Percentiles rank a stretch among this genome's conserved stretches.
These are phyloP conservation scores for Drosophila repletoides DNA, from an alignment of 1,140 invertebrate genomes.

Conservation along the genomic window DNA sequence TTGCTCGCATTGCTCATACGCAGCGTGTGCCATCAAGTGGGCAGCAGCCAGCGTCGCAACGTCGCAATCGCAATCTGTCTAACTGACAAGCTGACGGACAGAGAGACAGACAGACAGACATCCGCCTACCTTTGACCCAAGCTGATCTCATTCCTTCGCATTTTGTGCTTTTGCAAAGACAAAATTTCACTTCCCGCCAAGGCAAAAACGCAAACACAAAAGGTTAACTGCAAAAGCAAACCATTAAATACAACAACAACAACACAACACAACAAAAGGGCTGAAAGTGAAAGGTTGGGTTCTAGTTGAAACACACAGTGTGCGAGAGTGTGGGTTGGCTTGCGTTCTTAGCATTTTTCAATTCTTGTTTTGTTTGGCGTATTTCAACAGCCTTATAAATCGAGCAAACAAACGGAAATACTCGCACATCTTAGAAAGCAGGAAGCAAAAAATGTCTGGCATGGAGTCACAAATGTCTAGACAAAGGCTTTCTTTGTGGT, in stretches of 20 bases:
- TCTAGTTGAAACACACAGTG: too few species aligned
- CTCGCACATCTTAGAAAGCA: not conserved
- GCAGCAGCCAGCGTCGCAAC: too few species aligned
- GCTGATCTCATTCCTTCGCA: constrained; percentile 19
- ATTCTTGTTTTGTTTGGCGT: constrained; percentile 15
- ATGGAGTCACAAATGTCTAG: constrained; percentile 40
- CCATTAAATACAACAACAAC: constrained; percentile 8
- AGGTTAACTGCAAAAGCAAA: constrained; percentile 40
- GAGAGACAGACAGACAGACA: constrained; percentile 16
- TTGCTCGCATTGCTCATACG: constrained; percentile 67
- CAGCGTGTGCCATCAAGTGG: constrained; percentile 69
- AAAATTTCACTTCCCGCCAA: constrained; percentile 72
- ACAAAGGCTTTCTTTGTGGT: constrained; percentile 3
- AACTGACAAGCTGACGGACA: constrained; percentile 12
- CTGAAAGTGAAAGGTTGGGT: constrained; percentile 24
- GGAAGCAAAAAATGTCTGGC: constrained; percentile 13
- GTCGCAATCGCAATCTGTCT: constrained; percentile 37
- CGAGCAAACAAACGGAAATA: constrained; percentile 3
- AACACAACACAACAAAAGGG: constrained; percentile 2
- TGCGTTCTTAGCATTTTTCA: constrained; percentile 15
- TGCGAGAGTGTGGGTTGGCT: constrained; percentile 2
- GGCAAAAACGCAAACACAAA: constrained; percentile 25
- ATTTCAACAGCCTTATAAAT: constrained; percentile 9
- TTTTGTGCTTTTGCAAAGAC: constrained; percentile 34
- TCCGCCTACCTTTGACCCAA: constrained; percentile 22